phyloP scores from a whole-genome alignment of 2,888 invertebrate species.

The Clivina fossor region DNA sequence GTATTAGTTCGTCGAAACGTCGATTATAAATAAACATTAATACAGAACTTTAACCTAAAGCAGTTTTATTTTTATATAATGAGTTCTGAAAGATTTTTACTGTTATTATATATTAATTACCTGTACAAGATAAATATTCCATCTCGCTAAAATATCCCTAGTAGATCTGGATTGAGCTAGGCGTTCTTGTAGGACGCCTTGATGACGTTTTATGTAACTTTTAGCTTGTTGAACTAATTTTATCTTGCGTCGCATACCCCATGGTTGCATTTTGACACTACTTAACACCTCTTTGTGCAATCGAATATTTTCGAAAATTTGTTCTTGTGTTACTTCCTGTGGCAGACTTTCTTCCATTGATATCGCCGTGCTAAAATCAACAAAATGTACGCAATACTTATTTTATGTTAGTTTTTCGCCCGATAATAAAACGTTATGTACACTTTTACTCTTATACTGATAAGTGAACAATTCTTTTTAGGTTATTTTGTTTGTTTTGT shows the following conservation, averaged over 20 bases:
- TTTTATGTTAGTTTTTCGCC: no score
- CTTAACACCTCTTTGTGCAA: conserved; percentile 89
- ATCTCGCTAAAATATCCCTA: conserved; percentile 79
- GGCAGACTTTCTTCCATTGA: conserved; percentile 71
- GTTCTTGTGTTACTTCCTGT: conserved; percentile 73
- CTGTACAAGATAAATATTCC: conserved; percentile 77
- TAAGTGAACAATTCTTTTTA: no score
- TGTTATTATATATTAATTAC: no score
- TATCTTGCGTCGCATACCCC: conserved; percentile 79
- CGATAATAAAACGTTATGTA: no score
- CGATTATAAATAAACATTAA: no score
- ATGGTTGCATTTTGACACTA: conserved; percentile 82
- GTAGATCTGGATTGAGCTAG: conserved; percentile 88
- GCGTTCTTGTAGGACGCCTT: conserved; percentile 85
- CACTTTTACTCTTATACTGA: no score
- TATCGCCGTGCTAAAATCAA: conserved; percentile 67
- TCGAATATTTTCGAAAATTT: conserved; percentile 87
- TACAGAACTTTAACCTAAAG: no score
- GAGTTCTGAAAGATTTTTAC: no score
- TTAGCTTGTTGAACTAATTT: conserved; percentile 83
- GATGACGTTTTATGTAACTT: conserved; percentile 83
- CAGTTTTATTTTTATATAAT: no score
- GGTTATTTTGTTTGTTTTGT: no score
- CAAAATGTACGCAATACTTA: no score
- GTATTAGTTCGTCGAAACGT: no score